Percentiles rank a stretch among this genome's conserved stretches.
Evolutionary conservation across 1,140 invertebrate genomes (phyloP).

Genomic region (Bombus consobrinus): DNA sequence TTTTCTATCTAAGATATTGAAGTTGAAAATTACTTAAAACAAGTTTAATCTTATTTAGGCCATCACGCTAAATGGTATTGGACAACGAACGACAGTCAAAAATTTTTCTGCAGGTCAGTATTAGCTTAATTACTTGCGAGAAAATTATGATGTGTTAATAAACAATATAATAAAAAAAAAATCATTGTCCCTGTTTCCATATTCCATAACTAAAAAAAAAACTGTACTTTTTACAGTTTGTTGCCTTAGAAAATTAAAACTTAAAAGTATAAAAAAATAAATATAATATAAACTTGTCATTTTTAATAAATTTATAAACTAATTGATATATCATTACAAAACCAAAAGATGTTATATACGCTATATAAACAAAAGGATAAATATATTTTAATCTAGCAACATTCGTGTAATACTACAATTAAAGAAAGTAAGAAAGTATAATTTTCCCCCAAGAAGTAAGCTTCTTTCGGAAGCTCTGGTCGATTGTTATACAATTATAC

Average conservation of each 20-base stretch:
- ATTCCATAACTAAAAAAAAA: not conserved
- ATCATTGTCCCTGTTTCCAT: not conserved
- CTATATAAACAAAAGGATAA: not conserved
- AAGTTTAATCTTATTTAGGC: slow-evolving; percentile 49
- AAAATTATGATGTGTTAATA: not conserved
- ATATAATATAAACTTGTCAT: too few relatives aligned
- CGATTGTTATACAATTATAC: not conserved
- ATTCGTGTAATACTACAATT: not conserved
- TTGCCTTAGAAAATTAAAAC: not conserved
- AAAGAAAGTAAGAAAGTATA: not conserved
- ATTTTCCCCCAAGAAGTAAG: not conserved
- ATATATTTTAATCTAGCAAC: not conserved
- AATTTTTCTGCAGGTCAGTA: slow-evolving; percentile 53
- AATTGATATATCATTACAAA: not conserved
- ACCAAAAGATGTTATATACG: not conserved
- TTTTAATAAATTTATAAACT: slow-evolving; percentile 6
- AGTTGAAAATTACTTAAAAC: slow-evolving; percentile 33
- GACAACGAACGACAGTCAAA: slow-evolving; percentile 41
- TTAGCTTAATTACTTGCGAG: not conserved
- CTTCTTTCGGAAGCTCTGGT: not conserved
- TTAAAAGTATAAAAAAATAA: not conserved
- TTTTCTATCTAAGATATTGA: not conserved
- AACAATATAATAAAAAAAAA: not conserved
- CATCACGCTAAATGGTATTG: slow-evolving; percentile 1
- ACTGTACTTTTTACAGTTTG: not conserved